Evolutionary conservation across 1,140 invertebrate genomes (phyloP).

Genomic region (Drosophila rufa): DNA sequence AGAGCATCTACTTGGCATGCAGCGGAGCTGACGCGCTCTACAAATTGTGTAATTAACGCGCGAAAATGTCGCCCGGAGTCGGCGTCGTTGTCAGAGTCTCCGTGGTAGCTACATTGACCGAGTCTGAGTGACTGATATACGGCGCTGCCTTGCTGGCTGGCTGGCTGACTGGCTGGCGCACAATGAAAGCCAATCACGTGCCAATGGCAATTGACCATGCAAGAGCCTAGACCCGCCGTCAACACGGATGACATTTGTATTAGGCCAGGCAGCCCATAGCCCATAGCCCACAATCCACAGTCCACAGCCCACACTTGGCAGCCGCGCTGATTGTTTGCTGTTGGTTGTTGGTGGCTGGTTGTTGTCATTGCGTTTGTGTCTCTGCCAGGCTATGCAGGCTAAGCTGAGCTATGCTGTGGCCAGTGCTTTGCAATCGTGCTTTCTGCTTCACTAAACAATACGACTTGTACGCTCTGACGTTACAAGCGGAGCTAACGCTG

Average conservation of each 20-base stretch:
- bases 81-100: not conserved
- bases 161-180: conserved; percentile 6
- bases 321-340: conserved; percentile 36
- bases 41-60: conserved; percentile 61
- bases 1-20: conserved; percentile 58
- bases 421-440: conserved; percentile 44
- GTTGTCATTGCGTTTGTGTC: conserved; percentile 30
- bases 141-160: not conserved
- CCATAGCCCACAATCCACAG: not conserved
- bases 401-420: not conserved
- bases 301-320: conserved; percentile 35
- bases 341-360: conserved; percentile 32
- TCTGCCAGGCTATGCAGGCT: not conserved
- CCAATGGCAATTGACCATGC: conserved; percentile 63
- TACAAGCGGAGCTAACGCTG: conserved; percentile 4
- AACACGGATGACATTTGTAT: conserved; percentile 70
- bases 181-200: conserved; percentile 76
- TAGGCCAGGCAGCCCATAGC: conserved; percentile 26
- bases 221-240: conserved; percentile 44
- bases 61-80: conserved; percentile 25
- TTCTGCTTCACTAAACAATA: conserved; percentile 74
- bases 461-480: conserved; percentile 34
- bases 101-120: conserved; percentile 36
- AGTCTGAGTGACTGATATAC: conserved; percentile 55
- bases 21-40: conserved; percentile 31